Percentiles rank a stretch among this genome's conserved stretches.
These are phyloP conservation scores for Phylloscopus collybita DNA, from an alignment of 2,797 vertebrate species.

Conservation along the genomic window DNA sequence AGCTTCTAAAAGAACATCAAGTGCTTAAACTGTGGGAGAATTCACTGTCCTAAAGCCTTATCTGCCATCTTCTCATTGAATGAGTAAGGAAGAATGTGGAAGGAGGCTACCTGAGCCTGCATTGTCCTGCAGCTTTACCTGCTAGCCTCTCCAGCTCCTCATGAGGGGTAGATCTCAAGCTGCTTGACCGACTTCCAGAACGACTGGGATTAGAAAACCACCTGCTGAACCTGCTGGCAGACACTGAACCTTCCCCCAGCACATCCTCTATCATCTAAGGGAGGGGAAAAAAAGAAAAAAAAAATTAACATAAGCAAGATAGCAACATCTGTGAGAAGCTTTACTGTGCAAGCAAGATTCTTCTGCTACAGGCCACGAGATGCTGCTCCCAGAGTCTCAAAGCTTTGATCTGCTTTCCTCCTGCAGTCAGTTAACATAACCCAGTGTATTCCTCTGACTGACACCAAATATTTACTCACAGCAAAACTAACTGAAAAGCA, in stretches of 20 bases:
- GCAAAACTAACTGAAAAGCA: neutral
- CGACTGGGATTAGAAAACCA: conserved; percentile 95
- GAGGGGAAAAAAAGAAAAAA: neutral
- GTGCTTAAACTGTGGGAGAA: neutral
- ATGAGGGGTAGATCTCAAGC: conserved; percentile 94
- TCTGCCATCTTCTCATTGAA: neutral
- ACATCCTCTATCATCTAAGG: conserved; percentile 95
- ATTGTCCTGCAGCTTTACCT: conserved; percentile 77
- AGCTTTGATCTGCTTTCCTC: neutral
- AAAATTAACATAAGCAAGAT: conserved; percentile 24
- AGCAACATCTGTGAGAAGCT: conserved; percentile 49
- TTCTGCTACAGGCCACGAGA: neutral
- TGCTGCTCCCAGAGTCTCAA: neutral
- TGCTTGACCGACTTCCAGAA: conserved; percentile 94
- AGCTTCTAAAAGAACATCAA: neutral
- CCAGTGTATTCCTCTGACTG: neutral
- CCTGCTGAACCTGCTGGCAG: conserved; percentile 93
- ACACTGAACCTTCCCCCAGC: conserved; percentile 90
- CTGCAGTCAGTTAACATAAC: neutral
- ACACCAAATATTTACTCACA: neutral
- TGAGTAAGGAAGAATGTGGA: neutral
- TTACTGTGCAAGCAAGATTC: conserved; percentile 52
- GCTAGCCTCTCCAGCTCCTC: conserved; percentile 95
- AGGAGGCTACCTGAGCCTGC: neutral
- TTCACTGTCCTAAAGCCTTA: neutral